Base-by-base conservation (phyloP, 2,797 vertebrate species). In the Tangara arthus region DNA sequence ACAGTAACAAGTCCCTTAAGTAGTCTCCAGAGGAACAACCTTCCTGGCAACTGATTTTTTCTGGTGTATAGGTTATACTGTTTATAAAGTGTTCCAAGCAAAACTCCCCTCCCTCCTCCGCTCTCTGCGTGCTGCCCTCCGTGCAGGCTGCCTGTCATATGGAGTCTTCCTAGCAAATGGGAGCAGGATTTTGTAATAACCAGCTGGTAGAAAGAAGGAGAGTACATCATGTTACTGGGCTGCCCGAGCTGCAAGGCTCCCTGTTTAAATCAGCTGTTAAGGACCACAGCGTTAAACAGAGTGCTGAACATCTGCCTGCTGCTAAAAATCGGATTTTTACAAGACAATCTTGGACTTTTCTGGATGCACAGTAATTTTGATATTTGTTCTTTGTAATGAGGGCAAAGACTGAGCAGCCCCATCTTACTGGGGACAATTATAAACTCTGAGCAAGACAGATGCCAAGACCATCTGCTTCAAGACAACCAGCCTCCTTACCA, bases 401-500 rank as follows among this genome's bases (percentile, higher is more conserved):
- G 66, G 79, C 66, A 72, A 95, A 87, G 87, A 63, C 55, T 82
- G 82, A 90, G 76, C 79, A 95, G 65, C 57, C 22, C 35, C 41
- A 34, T 92, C 87, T 90, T 91, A 75, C 35, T 59, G 68, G 50
- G 76, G 82, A 76, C 92, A 87, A 6, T 72, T 89, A 86, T 34
- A 69, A 86, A 81, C 69, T 78, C 82, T 34, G 71, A 63, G 63
- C 82, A 85, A 80, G 93, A 72, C 92, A 94, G 92, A 96, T 93
- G 92, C 82, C 75, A 72, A 83, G 82, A 81, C 91, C 92, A 96
- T 93, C 92, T 95, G 94, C 82, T 91, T 88, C 50, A 69, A 81
- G 79, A 78, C 8, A 70, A 52, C 16, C 82, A 70, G 88, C 50
- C 80, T 72, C 35, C 92, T 93, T 59, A 78, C 26, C 89, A 91